Base-by-base conservation (phyloP, 2,888 invertebrate genomes). In the Nesidiocoris tenuis region DNA sequence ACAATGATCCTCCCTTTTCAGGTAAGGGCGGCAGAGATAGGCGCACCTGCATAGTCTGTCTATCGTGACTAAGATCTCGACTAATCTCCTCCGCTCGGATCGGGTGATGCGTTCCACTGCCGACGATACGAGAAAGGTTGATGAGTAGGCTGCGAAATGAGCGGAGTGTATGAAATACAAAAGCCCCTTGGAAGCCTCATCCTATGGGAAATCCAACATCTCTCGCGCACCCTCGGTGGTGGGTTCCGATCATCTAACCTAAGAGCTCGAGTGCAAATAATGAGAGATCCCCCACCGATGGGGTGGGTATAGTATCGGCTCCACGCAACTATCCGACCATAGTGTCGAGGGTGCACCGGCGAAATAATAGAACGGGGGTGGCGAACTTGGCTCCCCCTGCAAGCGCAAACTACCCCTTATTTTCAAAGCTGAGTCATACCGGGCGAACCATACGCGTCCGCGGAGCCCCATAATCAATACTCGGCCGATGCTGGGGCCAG, bases 391-490 rank as follows among this genome's bases (percentile, higher is more conserved):
- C n/a, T n/a, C n/a, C 39, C 39, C 39, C 39, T 39, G 12, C 5
- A 39, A 7, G 39, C 3, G 12, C 39, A 39, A 39, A 39, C 39
- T 39, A 39, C 39, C 39, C 39, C 39, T 39, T 39, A 39, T 39
- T 39, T 39, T 39, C 39, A 3, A 39, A 39, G 39, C 56, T 68
- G 68, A 68, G 57, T 68, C 68, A 68, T 57, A 68, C 68, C 2
- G 67, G 56, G 54, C 67, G 19, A 55, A 57, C 56, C 68, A 68
- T 68, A 68, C 68, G 68, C 39, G 39, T 12, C 39, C 39, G 39
- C 39, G 39, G 39, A 39, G 68, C 68, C 23, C 57, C 68, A 68
- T 68, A 57, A 68, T 68, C 68, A 68, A 68, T 68, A 68, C 68
- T 68, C 57, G 39, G 39, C 39, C 39, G 39, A 39, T 7, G 5